A percentile compares a stretch with the other conserved stretches of the same genome.
phyloP scores from a whole-genome alignment of 2,888 invertebrate species.

The Parochlus steinenii region DNA sequence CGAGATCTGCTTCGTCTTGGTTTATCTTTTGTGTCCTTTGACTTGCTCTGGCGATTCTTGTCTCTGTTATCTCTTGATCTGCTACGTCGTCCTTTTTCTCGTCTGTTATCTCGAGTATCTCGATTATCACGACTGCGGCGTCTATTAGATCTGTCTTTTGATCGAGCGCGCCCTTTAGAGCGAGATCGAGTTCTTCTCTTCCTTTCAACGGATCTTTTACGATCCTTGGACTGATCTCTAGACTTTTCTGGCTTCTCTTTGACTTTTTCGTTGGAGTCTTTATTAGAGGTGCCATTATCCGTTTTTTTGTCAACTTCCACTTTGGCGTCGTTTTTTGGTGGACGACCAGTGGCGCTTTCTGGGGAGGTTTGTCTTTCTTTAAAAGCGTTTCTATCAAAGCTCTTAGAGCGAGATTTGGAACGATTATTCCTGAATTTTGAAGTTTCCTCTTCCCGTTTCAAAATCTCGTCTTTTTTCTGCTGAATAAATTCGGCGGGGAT shows the following conservation, averaged over 20 bases:
- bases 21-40: constrained; percentile 5
- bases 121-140: constrained; percentile 25
- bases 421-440: too few relatives aligned
- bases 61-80: constrained; percentile 31
- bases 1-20: constrained; percentile 20
- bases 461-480: constrained; percentile 92
- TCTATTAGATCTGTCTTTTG: constrained; percentile 17
- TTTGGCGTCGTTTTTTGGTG: too few relatives aligned
- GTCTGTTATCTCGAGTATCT: constrained; percentile 29
- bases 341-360: constrained; percentile 5
- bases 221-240: constrained; percentile 24
- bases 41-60: constrained; percentile 28
- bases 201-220: too few relatives aligned
- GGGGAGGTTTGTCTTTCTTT: background rate
- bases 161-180: constrained; percentile 13
- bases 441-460: constrained; percentile 49
- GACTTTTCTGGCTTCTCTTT: constrained; percentile 17
- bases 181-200: too few relatives aligned
- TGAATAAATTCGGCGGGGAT: constrained; percentile 91
- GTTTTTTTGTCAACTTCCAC: constrained; percentile 31
- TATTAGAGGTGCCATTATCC: constrained; percentile 28
- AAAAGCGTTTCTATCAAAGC: constrained; percentile 1
- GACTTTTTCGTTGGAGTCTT: too few relatives aligned
- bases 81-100: constrained; percentile 31
- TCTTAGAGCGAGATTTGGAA: background rate